Conservation (phyloP, 1,140 invertebrate species). For the Drosophila pruinosa region DNA sequence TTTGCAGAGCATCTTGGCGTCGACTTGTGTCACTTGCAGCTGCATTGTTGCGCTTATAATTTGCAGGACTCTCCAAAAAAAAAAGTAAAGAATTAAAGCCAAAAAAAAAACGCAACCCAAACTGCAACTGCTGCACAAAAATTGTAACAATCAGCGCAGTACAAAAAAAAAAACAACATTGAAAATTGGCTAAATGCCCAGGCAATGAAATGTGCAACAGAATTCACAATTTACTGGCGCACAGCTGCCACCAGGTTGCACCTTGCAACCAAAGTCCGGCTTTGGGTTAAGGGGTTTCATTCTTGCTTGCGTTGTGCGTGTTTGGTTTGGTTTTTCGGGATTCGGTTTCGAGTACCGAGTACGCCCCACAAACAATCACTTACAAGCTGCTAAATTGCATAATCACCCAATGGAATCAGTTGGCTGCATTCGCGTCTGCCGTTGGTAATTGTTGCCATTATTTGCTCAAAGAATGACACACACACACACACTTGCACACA, state of each 20-base stretch:
- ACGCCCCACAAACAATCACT: conserved; percentile 81
- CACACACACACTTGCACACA: conserved; percentile 34
- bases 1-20: not conserved
- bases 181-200: conserved; percentile 54
- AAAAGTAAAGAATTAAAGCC: not conserved
- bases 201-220: conserved; percentile 69
- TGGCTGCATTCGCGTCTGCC: conserved; percentile 24
- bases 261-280: conserved; percentile 15
- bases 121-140: conserved; percentile 63
- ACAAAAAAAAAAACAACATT: conserved; percentile 17
- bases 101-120: conserved; percentile 5
- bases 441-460: conserved; percentile 78
- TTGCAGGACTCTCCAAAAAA: conserved; percentile 2
- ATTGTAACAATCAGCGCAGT: conserved; percentile 76
- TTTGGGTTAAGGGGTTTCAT: not conserved
- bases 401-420: conserved; percentile 74
- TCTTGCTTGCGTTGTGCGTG: not conserved
- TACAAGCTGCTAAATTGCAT: conserved; percentile 82
- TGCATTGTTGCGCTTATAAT: not conserved
- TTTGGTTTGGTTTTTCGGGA: not conserved
- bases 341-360: conserved; percentile 29
- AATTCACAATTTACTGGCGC: conserved; percentile 57
- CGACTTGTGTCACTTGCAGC: not conserved
- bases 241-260: conserved; percentile 59
- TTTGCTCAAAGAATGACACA: conserved; percentile 76